These are phyloP conservation scores for Sternotherus odoratus DNA, from an alignment of 2,797 vertebrate species.

Conservation along the genomic window DNA sequence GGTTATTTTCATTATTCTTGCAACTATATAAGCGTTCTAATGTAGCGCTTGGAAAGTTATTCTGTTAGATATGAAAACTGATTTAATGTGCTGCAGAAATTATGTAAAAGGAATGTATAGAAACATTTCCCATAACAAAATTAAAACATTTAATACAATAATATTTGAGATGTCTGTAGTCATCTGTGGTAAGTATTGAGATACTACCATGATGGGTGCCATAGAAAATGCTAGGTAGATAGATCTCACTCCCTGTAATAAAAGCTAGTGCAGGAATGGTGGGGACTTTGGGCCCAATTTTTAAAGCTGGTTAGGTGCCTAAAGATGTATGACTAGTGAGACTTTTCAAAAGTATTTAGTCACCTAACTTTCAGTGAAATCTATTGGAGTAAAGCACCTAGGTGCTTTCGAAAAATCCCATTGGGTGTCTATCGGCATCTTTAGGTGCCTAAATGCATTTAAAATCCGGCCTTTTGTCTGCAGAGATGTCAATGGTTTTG, in stretches of 20 bases:
- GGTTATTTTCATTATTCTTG: neutral
- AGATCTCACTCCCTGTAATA: neutral
- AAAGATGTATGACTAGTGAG: neutral
- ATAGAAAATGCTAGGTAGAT: neutral
- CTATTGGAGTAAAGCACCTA: neutral
- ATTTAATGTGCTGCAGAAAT: slow-evolving; percentile 22
- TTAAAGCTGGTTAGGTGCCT: neutral
- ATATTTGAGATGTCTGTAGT: neutral
- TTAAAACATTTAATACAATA: neutral
- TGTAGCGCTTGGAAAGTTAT: neutral
- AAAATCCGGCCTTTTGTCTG: neutral
- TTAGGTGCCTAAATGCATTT: neutral
- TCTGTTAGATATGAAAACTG: slow-evolving; percentile 26
- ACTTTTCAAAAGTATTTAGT: neutral
- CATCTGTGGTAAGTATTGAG: neutral
- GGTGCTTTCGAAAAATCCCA: neutral
- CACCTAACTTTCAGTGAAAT: neutral
- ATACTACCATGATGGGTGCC: neutral
- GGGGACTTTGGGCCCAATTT: neutral
- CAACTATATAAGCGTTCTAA: neutral
- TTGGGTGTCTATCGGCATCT: neutral
- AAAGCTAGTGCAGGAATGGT: neutral
- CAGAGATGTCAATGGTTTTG: neutral
- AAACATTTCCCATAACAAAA: slow-evolving; percentile 32
- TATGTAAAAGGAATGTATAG: neutral